Evolutionary conservation across 2,888 invertebrate genomes (phyloP).

Genomic region (Netelia melanura): DNA sequence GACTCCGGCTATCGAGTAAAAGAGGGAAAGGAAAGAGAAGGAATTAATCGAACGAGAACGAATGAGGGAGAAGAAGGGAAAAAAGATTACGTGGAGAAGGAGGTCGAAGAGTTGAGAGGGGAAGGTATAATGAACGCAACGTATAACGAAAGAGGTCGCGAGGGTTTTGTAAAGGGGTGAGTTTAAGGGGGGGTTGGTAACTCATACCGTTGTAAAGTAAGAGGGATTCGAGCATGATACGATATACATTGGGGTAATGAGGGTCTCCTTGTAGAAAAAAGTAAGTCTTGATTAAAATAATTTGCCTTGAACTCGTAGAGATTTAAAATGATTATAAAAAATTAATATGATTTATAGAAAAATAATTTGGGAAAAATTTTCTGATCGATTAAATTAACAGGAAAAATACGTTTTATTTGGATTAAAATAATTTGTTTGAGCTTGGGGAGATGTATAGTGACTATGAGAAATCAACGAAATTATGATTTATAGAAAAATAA

Average conservation of each 20-base stretch:
- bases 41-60: conserved; percentile 50
- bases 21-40: conserved; percentile 23
- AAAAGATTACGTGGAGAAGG: conserved; percentile 17
- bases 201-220: conserved; percentile 5
- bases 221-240: neutral
- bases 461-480: no score
- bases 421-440: neutral
- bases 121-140: conserved; percentile 26
- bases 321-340: no score
- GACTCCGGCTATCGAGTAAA: conserved; percentile 13
- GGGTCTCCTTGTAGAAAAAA: neutral
- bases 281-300: neutral
- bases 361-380: no score
- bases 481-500: no score
- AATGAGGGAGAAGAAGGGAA: conserved; percentile 8
- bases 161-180: neutral
- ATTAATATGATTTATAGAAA: no score
- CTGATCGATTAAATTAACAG: neutral
- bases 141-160: conserved; percentile 19
- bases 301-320: no score
- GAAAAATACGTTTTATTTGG: neutral
- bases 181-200: conserved; percentile 6
- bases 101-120: conserved; percentile 10
- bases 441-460: no score
- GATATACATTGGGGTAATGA: neutral